Conservation (phyloP, 1,140 invertebrate species). For the Dendrolimus punctatus region DNA sequence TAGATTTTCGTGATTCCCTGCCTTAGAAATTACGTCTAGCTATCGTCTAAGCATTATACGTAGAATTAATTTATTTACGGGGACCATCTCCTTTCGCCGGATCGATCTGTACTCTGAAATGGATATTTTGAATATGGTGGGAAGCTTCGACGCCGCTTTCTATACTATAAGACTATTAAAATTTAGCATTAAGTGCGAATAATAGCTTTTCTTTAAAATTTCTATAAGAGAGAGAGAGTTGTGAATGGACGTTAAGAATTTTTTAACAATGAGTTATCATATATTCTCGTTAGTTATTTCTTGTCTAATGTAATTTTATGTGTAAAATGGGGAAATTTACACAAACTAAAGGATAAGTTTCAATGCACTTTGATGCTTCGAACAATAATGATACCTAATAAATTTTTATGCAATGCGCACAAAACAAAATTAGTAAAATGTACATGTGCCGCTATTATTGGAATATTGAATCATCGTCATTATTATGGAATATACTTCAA, state of each 20-base stretch:
- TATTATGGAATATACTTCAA: slow-evolving; percentile 36
- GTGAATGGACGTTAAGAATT: slow-evolving; percentile 46
- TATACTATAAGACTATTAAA: slow-evolving; percentile 48
- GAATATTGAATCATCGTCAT: neutral
- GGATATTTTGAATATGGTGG: slow-evolving; percentile 29
- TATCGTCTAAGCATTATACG: slow-evolving; percentile 36
- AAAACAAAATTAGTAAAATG: slow-evolving; percentile 20
- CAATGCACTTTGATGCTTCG: slow-evolving; percentile 55
- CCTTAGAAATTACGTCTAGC: slow-evolving; percentile 48
- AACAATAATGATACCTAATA: slow-evolving; percentile 26
- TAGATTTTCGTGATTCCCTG: slow-evolving; percentile 57
- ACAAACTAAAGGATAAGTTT: slow-evolving; percentile 42
- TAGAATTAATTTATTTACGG: slow-evolving; percentile 48
- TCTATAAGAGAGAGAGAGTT: slow-evolving; percentile 51
- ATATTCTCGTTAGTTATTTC: slow-evolving; percentile 26
- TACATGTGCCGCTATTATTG: neutral
- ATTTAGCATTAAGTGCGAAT: slow-evolving; percentile 35
- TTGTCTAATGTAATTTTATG: slow-evolving; percentile 31
- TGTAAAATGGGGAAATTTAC: slow-evolving; percentile 69
- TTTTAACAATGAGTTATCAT: slow-evolving; percentile 23
- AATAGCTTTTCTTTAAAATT: slow-evolving; percentile 34
- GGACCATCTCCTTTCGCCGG: slow-evolving; percentile 56
- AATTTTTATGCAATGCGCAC: slow-evolving; percentile 40
- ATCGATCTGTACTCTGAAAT: slow-evolving; percentile 51
- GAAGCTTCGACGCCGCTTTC: slow-evolving; percentile 48